Evolutionary conservation across 2,888 invertebrate species (phyloP).

Genomic region (Anthophora plumipes): DNA sequence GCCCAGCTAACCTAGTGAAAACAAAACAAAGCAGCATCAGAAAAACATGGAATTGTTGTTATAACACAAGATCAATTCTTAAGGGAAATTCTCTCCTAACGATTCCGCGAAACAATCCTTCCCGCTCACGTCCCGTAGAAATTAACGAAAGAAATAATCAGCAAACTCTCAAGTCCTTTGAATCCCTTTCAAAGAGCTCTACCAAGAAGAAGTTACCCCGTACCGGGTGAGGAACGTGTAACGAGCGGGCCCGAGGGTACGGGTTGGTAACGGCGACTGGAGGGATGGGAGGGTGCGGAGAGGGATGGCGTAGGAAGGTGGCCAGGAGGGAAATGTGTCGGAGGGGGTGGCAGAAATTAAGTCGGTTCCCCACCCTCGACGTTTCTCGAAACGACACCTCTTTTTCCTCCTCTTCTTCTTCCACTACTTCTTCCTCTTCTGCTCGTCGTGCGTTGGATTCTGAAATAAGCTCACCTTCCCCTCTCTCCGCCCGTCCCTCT

Average conservation of each 20-base stretch:
- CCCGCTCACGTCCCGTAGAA: conserved; percentile 22
- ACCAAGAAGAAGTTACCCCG: conserved; percentile 65
- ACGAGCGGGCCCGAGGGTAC: conserved; percentile 67
- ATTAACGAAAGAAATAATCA: conserved; percentile 62
- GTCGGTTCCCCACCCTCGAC: conserved; percentile 74
- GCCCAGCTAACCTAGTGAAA: not conserved
- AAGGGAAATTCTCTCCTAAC: not conserved
- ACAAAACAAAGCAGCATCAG: not conserved
- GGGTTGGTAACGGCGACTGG: conserved; percentile 11
- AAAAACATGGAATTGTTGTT: not conserved
- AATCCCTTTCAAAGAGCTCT: conserved; percentile 54
- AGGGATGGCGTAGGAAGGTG: conserved; percentile 17
- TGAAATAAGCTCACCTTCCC: conserved; percentile 77
- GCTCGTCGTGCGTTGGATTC: conserved; percentile 77
- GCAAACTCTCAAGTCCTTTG: conserved; percentile 55
- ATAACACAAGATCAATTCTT: no score
- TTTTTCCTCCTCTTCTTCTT: conserved; percentile 73
- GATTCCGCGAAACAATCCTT: conserved; percentile 8
- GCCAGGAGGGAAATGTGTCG: conserved; percentile 62
- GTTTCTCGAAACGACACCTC: conserved; percentile 79
- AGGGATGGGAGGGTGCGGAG: conserved; percentile 22
- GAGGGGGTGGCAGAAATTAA: conserved; percentile 81
- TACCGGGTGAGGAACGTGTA: conserved; percentile 71
- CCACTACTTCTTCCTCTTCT: conserved; percentile 69
- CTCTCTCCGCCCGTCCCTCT: conserved; percentile 48